Evolutionary conservation across 2,797 vertebrate genomes (phyloP), one percentile per base, ranked within the genome.

Genomic region (Enteromius trimaculatus): DNA sequence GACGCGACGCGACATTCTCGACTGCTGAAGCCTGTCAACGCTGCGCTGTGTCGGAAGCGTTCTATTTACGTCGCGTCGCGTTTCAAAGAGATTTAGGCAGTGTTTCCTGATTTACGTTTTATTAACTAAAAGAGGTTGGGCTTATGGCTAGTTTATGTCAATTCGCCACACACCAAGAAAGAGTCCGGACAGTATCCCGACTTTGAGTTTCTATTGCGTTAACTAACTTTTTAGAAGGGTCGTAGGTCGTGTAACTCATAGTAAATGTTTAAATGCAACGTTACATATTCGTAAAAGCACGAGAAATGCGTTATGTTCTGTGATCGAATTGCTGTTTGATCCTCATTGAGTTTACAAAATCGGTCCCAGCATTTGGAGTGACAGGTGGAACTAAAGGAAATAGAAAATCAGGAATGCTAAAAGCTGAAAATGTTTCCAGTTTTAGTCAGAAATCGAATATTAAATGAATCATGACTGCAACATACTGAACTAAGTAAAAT

Each of bases 1-100:
- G 80, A 55, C 60, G 29, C 47, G 70, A 75, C 80, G 42, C n/a
- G 44, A 37, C 29, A 29, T 8, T 16, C 21, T 75, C 29, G 11
- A 74, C n/a, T 6, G 49, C 44, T 21, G 71, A 53, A n/a, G 26
- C 26, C 13, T n/a, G 34, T n/a, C 64, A 66, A 21, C 29, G 31
- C 7, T 34, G 17, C 31, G 26, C 37, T 29, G 44, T 14, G 31
- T 58, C 31, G 31, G 21, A 42, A 39, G 74, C 74, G 74, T 26
- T 75, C 19, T 42, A 10, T 58, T 17, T 23, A n/a, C 53, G 53
- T 58, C 3, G 34, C n/a, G 74, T 42, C 16, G 14, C n/a, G 7
- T 34, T 19, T 60, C 10, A 39, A 1, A 4, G 19, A 13, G 10
- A 29, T 53, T 74, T 34, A 11, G 17, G 44, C 49, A 19, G 5